These are phyloP conservation scores for Bos javanicus DNA, from an alignment of 2,113 vertebrate species.

Conservation along the genomic window DNA sequence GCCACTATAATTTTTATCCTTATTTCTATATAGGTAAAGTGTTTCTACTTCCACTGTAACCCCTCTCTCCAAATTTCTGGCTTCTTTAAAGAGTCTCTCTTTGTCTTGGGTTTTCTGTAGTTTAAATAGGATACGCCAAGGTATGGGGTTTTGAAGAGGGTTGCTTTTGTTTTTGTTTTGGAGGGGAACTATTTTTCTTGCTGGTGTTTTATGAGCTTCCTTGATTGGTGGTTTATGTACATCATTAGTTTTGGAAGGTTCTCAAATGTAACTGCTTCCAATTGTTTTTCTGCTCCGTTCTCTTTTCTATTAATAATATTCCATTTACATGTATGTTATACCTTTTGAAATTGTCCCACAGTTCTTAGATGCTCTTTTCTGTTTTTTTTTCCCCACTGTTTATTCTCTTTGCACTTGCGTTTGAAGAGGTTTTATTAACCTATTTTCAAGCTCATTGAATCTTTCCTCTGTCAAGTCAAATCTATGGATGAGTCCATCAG, in stretches of 20 bases:
- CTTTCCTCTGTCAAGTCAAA: neutral
- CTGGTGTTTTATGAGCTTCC: neutral
- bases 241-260: neutral
- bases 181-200: neutral
- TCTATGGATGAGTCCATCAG: neutral
- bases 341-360: neutral
- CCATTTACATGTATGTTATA: neutral
- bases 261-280: neutral
- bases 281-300: neutral
- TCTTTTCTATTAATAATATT: neutral
- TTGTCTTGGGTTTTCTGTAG: neutral
- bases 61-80: neutral
- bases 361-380: neutral
- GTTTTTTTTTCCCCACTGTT: neutral
- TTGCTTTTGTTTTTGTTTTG: neutral
- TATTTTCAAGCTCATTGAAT: neutral
- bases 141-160: neutral
- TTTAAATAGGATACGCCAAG: neutral
- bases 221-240: neutral
- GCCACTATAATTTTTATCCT: neutral
- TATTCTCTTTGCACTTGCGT: neutral
- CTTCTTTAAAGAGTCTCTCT: neutral
- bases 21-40: neutral
- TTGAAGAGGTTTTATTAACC: neutral
- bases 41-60: neutral